These are phyloP conservation scores for Phyllostomus discolor DNA, from an alignment of 2,113 vertebrate genomes.

Conservation along the genomic window DNA sequence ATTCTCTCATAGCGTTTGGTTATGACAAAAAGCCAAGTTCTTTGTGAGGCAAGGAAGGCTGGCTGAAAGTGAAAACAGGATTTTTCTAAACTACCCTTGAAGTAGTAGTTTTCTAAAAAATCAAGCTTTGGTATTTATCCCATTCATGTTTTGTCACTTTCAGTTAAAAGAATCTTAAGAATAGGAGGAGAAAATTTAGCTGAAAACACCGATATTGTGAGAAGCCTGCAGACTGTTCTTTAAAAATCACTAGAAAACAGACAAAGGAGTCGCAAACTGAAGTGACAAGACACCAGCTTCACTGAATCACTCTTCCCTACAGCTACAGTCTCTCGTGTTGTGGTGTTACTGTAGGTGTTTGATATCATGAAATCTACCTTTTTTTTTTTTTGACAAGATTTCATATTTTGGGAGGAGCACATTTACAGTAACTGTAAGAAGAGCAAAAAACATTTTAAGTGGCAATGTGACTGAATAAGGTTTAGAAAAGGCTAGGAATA, in stretches of 20 bases:
- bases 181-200: conserved; percentile 26
- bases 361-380: conserved; percentile 46
- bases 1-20: conserved; percentile 49
- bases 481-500: conserved; percentile 9
- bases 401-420: conserved; percentile 48
- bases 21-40: conserved; percentile 50
- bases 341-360: conserved; percentile 47
- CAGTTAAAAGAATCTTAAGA: conserved; percentile 30
- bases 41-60: background rate
- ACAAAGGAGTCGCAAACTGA: conserved; percentile 15
- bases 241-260: conserved; percentile 53
- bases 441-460: conserved; percentile 31
- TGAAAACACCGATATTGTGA: conserved; percentile 26
- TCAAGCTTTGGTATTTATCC: conserved; percentile 37
- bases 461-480: conserved; percentile 20
- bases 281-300: conserved; percentile 33
- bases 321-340: background rate
- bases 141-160: conserved; percentile 54
- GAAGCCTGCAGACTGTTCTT: conserved; percentile 39
- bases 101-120: conserved; percentile 49
- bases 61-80: conserved; percentile 30
- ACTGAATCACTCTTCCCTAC: conserved; percentile 24
- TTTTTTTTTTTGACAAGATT: conserved; percentile 45
- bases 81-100: conserved; percentile 28
- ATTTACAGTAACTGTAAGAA: conserved; percentile 41